phyloP scores from a whole-genome alignment of 1,140 invertebrate genomes.

The Drosophila pseudoobscura region DNA sequence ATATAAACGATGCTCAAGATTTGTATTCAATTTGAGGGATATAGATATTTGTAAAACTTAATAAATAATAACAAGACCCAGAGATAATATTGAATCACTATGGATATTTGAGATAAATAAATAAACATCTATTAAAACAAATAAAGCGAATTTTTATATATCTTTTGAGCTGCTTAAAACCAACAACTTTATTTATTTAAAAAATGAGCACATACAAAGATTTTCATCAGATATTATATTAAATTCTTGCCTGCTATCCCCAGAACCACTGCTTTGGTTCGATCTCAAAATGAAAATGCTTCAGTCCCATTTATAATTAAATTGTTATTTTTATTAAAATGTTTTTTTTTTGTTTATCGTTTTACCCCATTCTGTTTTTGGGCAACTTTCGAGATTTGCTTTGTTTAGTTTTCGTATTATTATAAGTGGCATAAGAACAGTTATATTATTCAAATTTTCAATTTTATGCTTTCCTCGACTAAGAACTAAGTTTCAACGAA shows the following conservation, averaged over 20 bases:
- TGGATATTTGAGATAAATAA: conserved; percentile 45
- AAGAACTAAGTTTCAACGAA: conserved; percentile 19
- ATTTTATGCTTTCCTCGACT: conserved; percentile 5
- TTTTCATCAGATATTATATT: too few relatives aligned
- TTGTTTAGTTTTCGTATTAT: conserved; percentile 11
- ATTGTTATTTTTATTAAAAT: conserved; percentile 74
- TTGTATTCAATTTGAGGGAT: conserved; percentile 33
- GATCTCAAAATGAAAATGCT: conserved; percentile 1
- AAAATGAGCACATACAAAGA: too few relatives aligned
- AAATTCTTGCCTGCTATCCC: neutral
- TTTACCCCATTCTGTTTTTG: conserved; percentile 27
- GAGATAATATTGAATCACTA: conserved; percentile 36
- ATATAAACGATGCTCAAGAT: conserved; percentile 56
- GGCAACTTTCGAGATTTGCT: conserved; percentile 7
- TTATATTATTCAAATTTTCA: conserved; percentile 9
- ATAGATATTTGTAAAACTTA: conserved; percentile 1
- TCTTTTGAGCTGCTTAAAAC: neutral
- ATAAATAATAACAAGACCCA: conserved; percentile 26
- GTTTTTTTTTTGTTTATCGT: conserved; percentile 23
- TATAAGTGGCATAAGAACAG: conserved; percentile 36
- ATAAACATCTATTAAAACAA: conserved; percentile 60
- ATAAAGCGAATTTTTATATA: neutral
- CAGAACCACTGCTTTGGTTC: neutral
- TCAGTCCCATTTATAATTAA: conserved; percentile 47
- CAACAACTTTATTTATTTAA: too few relatives aligned